Conservation (phyloP, 2,888 invertebrate species). For the Xylocampa areola region DNA sequence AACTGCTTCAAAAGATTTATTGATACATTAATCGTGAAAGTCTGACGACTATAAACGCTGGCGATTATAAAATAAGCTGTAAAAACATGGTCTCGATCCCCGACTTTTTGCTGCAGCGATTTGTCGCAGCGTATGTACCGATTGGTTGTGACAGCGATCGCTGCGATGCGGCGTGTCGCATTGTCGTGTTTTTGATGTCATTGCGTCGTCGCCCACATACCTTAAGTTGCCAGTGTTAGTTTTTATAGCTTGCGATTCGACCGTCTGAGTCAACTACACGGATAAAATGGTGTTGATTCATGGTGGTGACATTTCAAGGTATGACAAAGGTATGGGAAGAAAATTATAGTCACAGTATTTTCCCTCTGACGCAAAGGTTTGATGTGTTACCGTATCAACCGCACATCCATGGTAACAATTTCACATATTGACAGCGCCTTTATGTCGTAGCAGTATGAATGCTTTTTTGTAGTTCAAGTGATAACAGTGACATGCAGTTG, state of each 20-base stretch:
- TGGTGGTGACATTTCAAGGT: constrained; percentile 4
- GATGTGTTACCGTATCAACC: no score
- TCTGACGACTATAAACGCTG: constrained; percentile 35
- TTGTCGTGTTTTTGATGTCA: constrained; percentile 48
- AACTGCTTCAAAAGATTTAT: constrained; percentile 48
- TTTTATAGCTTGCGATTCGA: constrained; percentile 38
- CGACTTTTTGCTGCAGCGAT: constrained; percentile 32
- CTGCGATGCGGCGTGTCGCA: constrained; percentile 35
- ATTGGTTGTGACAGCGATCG: constrained; percentile 42
- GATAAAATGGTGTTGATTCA: constrained; percentile 6
- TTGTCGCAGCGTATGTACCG: constrained; percentile 37
- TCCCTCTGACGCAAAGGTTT: constrained; percentile 2
- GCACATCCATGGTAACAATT: no score
- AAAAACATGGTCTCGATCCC: constrained; percentile 38
- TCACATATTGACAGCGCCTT: not conserved
- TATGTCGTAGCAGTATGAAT: constrained; percentile 4
- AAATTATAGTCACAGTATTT: constrained; percentile 2
- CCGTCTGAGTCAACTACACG: constrained; percentile 39
- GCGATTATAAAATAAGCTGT: constrained; percentile 43
- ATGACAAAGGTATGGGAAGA: not conserved
- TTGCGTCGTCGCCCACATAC: constrained; percentile 45
- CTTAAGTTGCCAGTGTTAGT: constrained; percentile 32
- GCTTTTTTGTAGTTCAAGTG: no score
- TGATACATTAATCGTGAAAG: constrained; percentile 48
- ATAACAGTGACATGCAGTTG: no score